Evolutionary conservation across 2,113 vertebrate genomes (phyloP).

Genomic region (Brienomyrus brachyistius): DNA sequence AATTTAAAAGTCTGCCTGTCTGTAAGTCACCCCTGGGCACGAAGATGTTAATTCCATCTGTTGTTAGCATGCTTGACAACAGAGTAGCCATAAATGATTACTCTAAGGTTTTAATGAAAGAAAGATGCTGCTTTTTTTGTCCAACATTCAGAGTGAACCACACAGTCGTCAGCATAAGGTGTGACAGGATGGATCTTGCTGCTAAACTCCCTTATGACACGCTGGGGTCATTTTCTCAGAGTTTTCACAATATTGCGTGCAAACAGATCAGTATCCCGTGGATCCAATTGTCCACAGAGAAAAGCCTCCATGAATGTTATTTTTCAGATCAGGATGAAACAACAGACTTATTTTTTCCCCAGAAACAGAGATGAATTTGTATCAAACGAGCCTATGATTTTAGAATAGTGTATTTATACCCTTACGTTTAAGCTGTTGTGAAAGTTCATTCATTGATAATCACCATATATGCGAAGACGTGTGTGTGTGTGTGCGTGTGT

Average conservation of each 20-base stretch:
- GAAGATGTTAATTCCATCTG: neutral
- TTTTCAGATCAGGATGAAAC: constrained; percentile 57
- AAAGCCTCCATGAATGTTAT: constrained; percentile 60
- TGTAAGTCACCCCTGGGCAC: neutral
- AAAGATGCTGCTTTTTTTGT: neutral
- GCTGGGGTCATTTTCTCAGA: constrained; percentile 54
- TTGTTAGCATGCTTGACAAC: neutral
- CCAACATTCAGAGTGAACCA: neutral
- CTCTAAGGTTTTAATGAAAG: neutral
- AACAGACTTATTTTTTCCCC: constrained; percentile 54
- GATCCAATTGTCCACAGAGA: constrained; percentile 58
- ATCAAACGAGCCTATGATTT: constrained; percentile 54
- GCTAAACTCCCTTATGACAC: constrained; percentile 55
- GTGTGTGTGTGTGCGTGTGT: constrained; percentile 5
- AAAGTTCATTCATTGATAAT: constrained; percentile 16
- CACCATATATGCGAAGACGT: constrained; percentile 17
- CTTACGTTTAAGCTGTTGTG: constrained; percentile 5
- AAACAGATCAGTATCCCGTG: constrained; percentile 54
- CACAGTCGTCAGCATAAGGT: constrained; percentile 35
- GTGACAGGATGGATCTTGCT: constrained; percentile 46
- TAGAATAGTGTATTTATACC: constrained; percentile 54
- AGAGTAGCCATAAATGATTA: neutral
- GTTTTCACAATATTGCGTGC: constrained; percentile 64
- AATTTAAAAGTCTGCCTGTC: neutral
- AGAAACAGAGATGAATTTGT: constrained; percentile 56